Percentiles rank a stretch among this genome's conserved stretches.
Conservation (phyloP, 2,888 invertebrate species). For the Papilio demoleus region DNA sequence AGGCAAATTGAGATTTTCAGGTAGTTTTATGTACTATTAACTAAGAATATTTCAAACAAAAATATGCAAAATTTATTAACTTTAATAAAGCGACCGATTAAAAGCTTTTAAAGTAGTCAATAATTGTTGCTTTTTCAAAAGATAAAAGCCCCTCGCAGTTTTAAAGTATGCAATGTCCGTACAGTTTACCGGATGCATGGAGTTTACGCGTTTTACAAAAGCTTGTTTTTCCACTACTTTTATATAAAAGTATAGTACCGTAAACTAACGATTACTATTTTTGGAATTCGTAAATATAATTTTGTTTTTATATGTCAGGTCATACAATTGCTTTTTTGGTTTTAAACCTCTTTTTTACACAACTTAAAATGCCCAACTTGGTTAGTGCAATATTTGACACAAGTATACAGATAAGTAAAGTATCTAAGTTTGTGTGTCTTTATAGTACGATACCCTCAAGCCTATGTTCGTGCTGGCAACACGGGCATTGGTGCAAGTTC, state of each 20-base stretch:
- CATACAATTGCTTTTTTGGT: too few relatives aligned
- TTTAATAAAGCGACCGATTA: conserved; percentile 9
- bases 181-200: not conserved
- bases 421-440: too few relatives aligned
- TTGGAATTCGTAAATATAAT: too few relatives aligned
- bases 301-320: too few relatives aligned
- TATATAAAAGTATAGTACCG: not conserved
- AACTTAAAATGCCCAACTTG: too few relatives aligned
- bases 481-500: too few relatives aligned
- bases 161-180: conserved; percentile 15
- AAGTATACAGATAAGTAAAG: too few relatives aligned
- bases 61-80: not conserved
- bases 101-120: conserved; percentile 34
- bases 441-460: too few relatives aligned
- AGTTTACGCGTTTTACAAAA: not conserved
- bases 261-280: not conserved
- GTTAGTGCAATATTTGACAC: too few relatives aligned
- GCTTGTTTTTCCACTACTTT: not conserved
- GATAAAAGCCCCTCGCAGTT: conserved; percentile 14
- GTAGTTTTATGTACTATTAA: not conserved
- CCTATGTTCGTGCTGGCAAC: too few relatives aligned
- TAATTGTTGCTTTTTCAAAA: conserved; percentile 27
- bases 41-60: not conserved
- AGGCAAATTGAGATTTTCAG: too few relatives aligned
- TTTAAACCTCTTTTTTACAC: too few relatives aligned